Base-by-base conservation (phyloP, 2,888 invertebrate genomes). In the Acrocyrtus sp. region DNA sequence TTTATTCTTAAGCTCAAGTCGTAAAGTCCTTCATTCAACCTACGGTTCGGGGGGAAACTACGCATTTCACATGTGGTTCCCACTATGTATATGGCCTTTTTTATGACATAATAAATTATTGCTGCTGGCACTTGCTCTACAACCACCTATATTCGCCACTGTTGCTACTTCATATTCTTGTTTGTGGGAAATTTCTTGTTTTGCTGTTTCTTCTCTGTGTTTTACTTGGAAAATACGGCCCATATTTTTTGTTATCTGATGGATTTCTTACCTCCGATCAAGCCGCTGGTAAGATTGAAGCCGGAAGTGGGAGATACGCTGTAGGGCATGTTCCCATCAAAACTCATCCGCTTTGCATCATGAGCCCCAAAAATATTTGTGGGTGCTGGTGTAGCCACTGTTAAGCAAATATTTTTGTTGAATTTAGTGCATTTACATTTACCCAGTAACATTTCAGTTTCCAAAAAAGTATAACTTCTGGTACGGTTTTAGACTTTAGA, bases 261-360 rank as follows among this genome's bases (percentile, higher is more conserved):
- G 26, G 1, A 29, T 8, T 1, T n/a, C 29, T 66, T 69, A 69
- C 61, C 54, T 39, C 69, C 69, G 39, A 61, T 26, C 6, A 69
- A 29, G 10, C 69, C 69, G 15, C 61, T 26, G 26, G 69, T 68
- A 5, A 68, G 27, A 27, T 61, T 61, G 22, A 68, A 26, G n/a
- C 63, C 24, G 15, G 67, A 58, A 5, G 57, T 34, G 3, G 67
- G 67, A 2, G 67, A 58, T 29, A 51, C 34, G n/a, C 26, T 41
- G 53, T 72, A 73, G 12, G 62, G 57, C 54, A 67, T 29, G 19
- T 62, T 74, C 26, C 63, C 74, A 48, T 74, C 74, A 47, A 74
- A 74, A 60, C 74, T 74, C 74, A 74, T 74, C n/a, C 68, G 24
- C 29, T 74, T 74, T 3, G 74, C 68, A 19, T 74, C 74, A 27